Evolutionary conservation across 1,140 invertebrate genomes (phyloP).

Genomic region (Amphibalanus amphitrite): DNA sequence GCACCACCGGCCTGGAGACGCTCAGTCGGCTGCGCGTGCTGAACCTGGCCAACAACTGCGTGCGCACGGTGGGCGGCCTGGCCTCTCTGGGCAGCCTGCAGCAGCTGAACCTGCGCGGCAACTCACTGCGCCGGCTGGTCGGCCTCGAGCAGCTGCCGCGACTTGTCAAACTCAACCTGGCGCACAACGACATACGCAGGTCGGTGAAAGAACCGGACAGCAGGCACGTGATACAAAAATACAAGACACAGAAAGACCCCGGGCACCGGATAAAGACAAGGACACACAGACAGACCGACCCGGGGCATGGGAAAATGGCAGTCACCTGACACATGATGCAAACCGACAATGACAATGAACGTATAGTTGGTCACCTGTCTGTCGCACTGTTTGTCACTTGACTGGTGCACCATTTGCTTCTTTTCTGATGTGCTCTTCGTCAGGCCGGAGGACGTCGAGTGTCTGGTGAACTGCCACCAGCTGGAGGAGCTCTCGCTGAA

Average conservation of each 20-base stretch:
- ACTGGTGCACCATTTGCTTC: no score
- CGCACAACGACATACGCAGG: neutral
- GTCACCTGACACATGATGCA: no score
- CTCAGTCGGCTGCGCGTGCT: neutral
- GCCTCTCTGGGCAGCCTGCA: neutral
- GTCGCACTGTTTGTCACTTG: no score
- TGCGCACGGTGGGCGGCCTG: neutral
- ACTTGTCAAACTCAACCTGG: neutral
- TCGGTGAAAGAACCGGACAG: neutral
- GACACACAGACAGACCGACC: no score
- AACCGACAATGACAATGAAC: no score
- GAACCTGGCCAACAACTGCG: neutral
- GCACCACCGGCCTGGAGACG: neutral
- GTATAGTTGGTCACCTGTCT: no score
- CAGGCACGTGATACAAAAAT: no score
- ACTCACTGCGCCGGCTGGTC: neutral
- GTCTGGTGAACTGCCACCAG: neutral
- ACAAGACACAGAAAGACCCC: no score
- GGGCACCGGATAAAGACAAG: no score
- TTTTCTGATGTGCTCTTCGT: no score
- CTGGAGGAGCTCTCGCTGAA: neutral
- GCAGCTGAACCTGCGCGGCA: neutral
- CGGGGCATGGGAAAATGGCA: no score
- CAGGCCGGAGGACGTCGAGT: neutral
- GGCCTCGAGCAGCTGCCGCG: neutral